Base-by-base conservation (phyloP, 2,888 invertebrate species). In the Tenthredo amoena region DNA sequence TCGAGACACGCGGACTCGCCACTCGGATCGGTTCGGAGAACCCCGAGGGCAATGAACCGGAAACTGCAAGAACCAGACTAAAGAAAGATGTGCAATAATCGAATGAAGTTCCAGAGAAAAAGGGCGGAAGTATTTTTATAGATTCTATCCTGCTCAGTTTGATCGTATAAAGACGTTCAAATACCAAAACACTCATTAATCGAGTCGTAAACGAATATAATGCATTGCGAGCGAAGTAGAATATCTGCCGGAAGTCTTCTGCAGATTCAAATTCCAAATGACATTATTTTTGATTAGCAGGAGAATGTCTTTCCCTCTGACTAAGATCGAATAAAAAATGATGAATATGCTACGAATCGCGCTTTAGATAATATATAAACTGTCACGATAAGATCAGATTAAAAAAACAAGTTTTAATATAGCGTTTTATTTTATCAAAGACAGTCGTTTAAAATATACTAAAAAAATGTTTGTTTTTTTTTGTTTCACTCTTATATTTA, bases 381-480 rank as follows among this genome's bases (percentile, higher is more conserved):
- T n/a, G 5, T 5, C n/a, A 21, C 7, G 6, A 21, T 21, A 58
- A 9, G 2, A 21, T 58, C 7, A 71, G 71, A 71, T 31, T 26
- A 55, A 40, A 7, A 72, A 81, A 62, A 62, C 62, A 7, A 62
- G 21, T 81, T 40, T 81, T 81, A 62, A 62, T 81, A 58, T 62
- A 81, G 21, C 50, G 55, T 77, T 81, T 81, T 81, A 81, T 81
- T 81, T 62, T 81, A 81, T 81, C 81, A 81, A 81, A 81, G 81
- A 81, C 81, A 81, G 81, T 81, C 81, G 81, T 81, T 81, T 65
- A 65, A 81, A 81, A 81, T 81, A 71, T 62, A 74, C 34, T 81
- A 65, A 62, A 81, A 81, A 81, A 81, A 37, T 77, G 18, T 31
- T 37, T 37, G 26, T 71, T 40, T 71, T 71, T 37, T 71, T 15